Conservation (phyloP, 2,797 vertebrate genomes). For the Avahi laniger region DNA sequence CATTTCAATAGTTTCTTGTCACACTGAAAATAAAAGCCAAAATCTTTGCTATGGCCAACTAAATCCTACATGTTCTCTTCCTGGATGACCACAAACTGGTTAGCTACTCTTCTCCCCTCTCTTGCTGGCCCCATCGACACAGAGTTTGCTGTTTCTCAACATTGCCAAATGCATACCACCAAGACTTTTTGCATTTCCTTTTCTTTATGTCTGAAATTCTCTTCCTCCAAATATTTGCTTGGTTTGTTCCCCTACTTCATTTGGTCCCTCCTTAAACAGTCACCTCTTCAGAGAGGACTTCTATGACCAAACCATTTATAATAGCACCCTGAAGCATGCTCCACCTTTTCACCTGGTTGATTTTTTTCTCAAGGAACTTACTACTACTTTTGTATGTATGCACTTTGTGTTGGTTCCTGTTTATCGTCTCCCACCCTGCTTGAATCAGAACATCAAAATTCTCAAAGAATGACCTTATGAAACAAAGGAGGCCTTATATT, state of each 20-base stretch:
- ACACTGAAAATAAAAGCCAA: neutral
- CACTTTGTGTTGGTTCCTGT: neutral
- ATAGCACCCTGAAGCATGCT: neutral
- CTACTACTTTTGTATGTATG: neutral
- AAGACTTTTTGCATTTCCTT: neutral
- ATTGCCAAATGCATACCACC: neutral
- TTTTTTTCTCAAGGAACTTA: neutral
- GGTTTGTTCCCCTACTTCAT: neutral
- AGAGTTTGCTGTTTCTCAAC: neutral
- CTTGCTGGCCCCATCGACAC: too few relatives aligned
- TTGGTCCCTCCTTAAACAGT: neutral
- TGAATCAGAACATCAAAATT: neutral
- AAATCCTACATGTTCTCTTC: neutral
- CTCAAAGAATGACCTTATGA: neutral
- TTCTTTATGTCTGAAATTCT: neutral
- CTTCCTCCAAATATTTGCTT: neutral
- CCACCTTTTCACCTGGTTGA: neutral
- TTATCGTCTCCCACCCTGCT: neutral
- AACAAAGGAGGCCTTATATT: neutral
- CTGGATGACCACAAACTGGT: neutral
- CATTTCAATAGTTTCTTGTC: neutral
- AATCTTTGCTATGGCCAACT: neutral
- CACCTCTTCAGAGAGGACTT: neutral
- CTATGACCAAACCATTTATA: neutral
- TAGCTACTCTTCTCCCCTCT: neutral